A percentile compares a stretch with the other conserved stretches of the same genome.
phyloP scores from a whole-genome alignment of 2,113 vertebrate genomes.

The Numida meleagris region DNA sequence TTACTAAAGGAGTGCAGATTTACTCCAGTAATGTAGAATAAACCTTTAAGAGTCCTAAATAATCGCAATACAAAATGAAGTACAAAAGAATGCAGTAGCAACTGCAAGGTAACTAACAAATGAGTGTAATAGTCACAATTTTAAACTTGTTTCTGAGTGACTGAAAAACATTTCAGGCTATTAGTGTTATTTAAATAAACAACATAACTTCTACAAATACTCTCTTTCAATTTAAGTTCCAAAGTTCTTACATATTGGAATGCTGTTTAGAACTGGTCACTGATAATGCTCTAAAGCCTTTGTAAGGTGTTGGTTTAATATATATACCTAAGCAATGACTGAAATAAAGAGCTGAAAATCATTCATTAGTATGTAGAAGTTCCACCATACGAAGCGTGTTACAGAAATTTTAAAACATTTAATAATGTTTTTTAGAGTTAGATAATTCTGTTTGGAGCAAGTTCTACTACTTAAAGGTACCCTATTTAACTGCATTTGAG shows the following conservation, averaged over 20 bases:
- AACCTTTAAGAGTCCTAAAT: neutral
- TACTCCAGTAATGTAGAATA: neutral
- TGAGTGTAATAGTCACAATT: neutral
- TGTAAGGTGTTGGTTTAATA: neutral
- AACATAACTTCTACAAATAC: neutral
- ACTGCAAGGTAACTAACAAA: neutral
- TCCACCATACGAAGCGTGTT: neutral
- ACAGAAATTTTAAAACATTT: neutral
- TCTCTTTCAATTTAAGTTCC: neutral
- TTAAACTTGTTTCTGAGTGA: neutral
- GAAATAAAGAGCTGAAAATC: neutral
- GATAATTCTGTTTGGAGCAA: neutral
- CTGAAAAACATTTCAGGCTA: neutral
- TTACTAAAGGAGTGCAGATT: neutral
- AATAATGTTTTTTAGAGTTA: neutral
- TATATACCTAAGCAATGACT: fast-evolving
- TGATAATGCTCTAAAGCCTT: neutral
- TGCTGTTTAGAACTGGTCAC: neutral
- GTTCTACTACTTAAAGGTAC: neutral
- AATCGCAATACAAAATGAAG: neutral
- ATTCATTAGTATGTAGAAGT: neutral
- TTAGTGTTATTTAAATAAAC: neutral
- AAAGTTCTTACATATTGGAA: neutral
- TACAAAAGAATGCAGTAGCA: neutral
- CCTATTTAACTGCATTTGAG: neutral